Conservation (phyloP, 2,888 invertebrate species). For the Isotomurus palustris region DNA sequence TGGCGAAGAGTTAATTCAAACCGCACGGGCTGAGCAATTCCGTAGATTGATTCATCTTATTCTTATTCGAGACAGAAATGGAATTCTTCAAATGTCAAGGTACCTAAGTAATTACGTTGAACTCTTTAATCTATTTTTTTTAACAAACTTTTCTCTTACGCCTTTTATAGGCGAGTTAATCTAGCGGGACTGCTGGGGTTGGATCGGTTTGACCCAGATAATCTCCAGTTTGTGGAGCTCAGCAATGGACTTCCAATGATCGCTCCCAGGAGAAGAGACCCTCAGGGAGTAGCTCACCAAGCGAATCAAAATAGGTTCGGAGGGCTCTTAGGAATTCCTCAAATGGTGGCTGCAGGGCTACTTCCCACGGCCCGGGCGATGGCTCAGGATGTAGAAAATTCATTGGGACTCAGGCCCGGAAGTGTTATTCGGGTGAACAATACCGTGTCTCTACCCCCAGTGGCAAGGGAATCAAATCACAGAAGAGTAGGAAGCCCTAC, state of each 20-base stretch:
- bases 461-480: too few relatives aligned
- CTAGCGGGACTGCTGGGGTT: too few relatives aligned
- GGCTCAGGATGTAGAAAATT: conserved; percentile 17
- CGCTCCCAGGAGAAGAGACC: conserved; percentile 18
- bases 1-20: conserved; percentile 20
- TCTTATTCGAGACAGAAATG: conserved; percentile 21
- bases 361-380: conserved; percentile 24
- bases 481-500: too few relatives aligned
- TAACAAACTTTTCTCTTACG: too few relatives aligned
- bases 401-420: conserved; percentile 9
- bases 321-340: conserved; percentile 24
- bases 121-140: too few relatives aligned
- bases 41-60: conserved; percentile 28
- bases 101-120: too few relatives aligned
- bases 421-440: background rate
- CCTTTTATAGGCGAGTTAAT: too few relatives aligned
- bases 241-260: conserved; percentile 33
- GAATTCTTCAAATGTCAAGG: conserved; percentile 24
- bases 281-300: background rate
- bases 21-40: conserved; percentile 26
- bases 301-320: conserved; percentile 15
- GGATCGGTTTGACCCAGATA: conserved; percentile 29
- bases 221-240: conserved; percentile 27
- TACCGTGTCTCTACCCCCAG: too few relatives aligned
- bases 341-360: conserved; percentile 32